Percentiles rank a stretch among this genome's conserved stretches.
phyloP scores from a whole-genome alignment of 53 echinoderm and acorn worm species.

The Pentamera pediparva region DNA sequence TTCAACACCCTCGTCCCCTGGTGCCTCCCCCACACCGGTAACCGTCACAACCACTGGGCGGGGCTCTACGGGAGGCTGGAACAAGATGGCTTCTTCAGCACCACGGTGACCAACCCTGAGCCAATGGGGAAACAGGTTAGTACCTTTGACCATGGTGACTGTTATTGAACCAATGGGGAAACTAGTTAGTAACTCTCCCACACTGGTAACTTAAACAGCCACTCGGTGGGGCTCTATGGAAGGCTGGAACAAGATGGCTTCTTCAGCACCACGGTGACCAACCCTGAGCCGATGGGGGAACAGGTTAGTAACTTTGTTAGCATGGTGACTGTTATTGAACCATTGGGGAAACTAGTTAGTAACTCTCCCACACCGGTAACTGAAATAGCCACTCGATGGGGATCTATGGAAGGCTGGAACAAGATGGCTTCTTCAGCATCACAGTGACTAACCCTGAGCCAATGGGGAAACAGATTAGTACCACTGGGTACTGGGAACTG shows the following conservation, averaged over 20 bases:
- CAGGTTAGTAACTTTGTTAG: no score
- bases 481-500: no score
- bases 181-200: constrained; percentile 97
- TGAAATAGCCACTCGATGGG: constrained; percentile 97
- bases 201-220: constrained; percentile 91
- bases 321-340: no score
- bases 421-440: constrained; percentile 95
- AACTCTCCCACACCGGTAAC: constrained; percentile 92
- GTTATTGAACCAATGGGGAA: no score
- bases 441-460: constrained; percentile 98
- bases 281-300: constrained; percentile 99
- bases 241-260: constrained; percentile 91
- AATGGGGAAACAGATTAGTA: constrained; percentile 94
- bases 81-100: constrained; percentile 96
- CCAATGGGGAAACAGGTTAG: constrained; percentile 99
- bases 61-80: constrained; percentile 91
- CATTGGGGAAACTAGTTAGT: no score
- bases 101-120: constrained; percentile 96
- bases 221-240: constrained; percentile 97
- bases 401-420: constrained; percentile 85
- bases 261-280: constrained; percentile 97
- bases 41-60: constrained; percentile 97
- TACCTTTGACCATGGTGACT: no score
- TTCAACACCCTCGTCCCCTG: constrained; percentile 95
- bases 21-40: constrained; percentile 96